phyloP scores from a whole-genome alignment of 2,888 invertebrate genomes.

The Drosophila kokeensis region DNA sequence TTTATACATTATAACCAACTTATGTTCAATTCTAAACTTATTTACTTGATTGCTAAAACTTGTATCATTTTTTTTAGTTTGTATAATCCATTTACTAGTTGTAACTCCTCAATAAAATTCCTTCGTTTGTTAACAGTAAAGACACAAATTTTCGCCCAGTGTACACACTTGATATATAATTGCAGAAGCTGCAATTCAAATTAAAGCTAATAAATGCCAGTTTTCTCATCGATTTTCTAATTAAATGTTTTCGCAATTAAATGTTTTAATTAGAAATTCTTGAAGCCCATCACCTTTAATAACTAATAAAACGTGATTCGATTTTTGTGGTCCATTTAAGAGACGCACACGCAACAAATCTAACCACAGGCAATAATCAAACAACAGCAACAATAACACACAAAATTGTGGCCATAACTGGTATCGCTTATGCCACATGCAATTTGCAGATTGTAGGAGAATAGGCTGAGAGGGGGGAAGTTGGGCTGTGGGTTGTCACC shows the following conservation, averaged over 20 bases:
- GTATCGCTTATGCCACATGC: conserved; percentile 11
- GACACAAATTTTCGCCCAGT: not conserved
- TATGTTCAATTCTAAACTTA: not conserved
- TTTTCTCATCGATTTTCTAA: not conserved
- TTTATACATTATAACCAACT: not conserved
- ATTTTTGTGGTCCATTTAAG: conserved; percentile 1
- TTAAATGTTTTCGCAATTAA: not conserved
- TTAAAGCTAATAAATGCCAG: not conserved
- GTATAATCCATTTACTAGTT: not conserved
- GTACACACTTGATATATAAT: not conserved
- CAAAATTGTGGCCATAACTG: conserved; percentile 25
- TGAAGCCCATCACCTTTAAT: not conserved
- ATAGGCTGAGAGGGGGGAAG: not conserved
- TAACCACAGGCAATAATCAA: conserved; percentile 2
- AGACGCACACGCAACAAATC: not conserved
- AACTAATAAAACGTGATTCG: not conserved
- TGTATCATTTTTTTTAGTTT: too few species aligned
- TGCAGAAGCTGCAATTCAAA: not conserved
- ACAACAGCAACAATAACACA: not conserved
- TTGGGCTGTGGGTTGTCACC: not conserved
- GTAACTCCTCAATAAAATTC: not conserved
- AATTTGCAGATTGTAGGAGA: conserved; percentile 16
- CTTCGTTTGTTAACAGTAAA: not conserved
- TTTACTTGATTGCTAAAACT: too few species aligned
- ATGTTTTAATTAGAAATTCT: not conserved